Evolutionary conservation across 2,888 invertebrate species (phyloP), one percentile per base, ranked within the genome.

Genomic region (Agonopterix heracliana): DNA sequence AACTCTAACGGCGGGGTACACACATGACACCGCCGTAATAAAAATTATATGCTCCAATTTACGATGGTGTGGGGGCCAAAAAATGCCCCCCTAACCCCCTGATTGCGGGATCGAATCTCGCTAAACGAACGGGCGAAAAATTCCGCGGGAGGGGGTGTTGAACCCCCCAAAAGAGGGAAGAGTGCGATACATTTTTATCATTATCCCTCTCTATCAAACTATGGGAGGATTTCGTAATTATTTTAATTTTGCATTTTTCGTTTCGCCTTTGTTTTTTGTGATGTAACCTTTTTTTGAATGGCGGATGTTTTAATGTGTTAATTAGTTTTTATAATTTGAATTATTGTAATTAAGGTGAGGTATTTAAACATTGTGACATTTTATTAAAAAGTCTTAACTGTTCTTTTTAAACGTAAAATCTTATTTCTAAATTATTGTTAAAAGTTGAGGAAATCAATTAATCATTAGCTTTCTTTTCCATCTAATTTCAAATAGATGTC

Each of bases 21-120:
- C 59, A 60, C 53, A 61, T 83, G 83, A 81, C 84, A 81, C 77
- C 74, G 69, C 68, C 72, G 87, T 86, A 88, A 88, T 88, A 88
- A 88, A 88, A 88, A 88, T 88, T 88, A 88, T 88, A 88, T 87
- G 87, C 87, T 85, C 85, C 88, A 87, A 88, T 88, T 88, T 88
- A 87, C 86, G 86, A 83, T 45, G 47, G 67, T 68, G 66, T 60
- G 77, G 75, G 69, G 68, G 64, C 76, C 72, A 74, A 79, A 86
- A 84, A 81, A 72, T 71, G 53, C 76, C 79, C 72, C 81, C 79
- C 68, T 52, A 40, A 46, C 78, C 74, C 59, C 55, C 55, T 59
- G 61, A 61, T 63, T 59, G 60, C 56, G 60, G 63, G 59, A 62
- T 63, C 62, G 63, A 61, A 63, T 60, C 63, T 54, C 60, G 59